phyloP scores from a whole-genome alignment of 2,888 invertebrate genomes.

The Abscondita cerata region DNA sequence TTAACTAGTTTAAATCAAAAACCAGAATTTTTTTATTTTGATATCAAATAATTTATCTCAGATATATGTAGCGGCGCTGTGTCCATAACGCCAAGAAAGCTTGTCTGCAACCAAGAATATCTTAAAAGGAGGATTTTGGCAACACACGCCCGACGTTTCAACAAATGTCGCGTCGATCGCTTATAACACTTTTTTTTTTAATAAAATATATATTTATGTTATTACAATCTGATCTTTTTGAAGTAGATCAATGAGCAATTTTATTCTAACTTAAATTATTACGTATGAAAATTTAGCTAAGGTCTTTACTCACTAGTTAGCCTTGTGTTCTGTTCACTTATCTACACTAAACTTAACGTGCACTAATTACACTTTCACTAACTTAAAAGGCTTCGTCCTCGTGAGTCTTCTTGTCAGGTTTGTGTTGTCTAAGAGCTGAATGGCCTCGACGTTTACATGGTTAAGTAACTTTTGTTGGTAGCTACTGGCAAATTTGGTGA shows the following conservation, averaged over 20 bases:
- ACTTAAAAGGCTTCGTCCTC: conserved; percentile 2
- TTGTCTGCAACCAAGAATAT: no score
- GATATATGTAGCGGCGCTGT: no score
- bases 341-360: background rate
- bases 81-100: no score
- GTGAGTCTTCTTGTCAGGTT: conserved; percentile 1
- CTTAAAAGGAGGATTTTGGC: no score
- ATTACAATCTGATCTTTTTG: conserved; percentile 4
- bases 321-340: background rate
- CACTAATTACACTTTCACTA: conserved; percentile 1
- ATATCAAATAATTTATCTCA: no score
- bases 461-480: conserved; percentile 1
- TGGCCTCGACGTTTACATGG: background rate
- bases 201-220: no score
- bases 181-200: no score
- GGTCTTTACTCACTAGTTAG: conserved; percentile 7
- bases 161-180: no score
- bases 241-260: conserved; percentile 1
- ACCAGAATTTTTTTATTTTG: no score
- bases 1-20: no score
- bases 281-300: background rate
- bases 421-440: conserved; percentile 5
- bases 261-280: conserved; percentile 7
- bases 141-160: no score
- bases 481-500: conserved; percentile 1